phyloP scores from a whole-genome alignment of 2,888 invertebrate species.

The Cheilosia impressa region DNA sequence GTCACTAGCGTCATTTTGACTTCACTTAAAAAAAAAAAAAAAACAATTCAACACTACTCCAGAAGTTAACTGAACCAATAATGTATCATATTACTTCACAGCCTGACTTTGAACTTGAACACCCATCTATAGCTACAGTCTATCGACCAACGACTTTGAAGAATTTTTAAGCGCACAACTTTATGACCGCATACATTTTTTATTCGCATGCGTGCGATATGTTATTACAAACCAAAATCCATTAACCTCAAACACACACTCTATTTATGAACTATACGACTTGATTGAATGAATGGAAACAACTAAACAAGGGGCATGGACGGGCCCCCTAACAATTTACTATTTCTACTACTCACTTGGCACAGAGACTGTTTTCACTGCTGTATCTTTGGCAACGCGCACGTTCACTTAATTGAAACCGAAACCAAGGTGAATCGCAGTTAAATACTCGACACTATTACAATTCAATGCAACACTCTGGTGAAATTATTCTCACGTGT shows the following conservation, averaged over 20 bases:
- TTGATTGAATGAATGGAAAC: constrained; percentile 14
- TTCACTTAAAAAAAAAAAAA: constrained; percentile 2
- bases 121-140: neutral
- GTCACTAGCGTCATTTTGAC: neutral
- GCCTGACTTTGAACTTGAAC: constrained; percentile 42
- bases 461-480: neutral
- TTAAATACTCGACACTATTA: constrained; percentile 1
- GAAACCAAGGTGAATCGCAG: neutral
- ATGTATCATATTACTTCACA: constrained; percentile 8
- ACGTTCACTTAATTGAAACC: constrained; percentile 12
- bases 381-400: neutral
- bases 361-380: too few relatives aligned
- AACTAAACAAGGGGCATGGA: constrained; percentile 10
- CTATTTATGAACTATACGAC: neutral
- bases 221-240: constrained; percentile 12
- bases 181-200: constrained; percentile 13
- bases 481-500: constrained; percentile 6
- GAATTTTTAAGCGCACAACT: neutral
- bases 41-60: neutral
- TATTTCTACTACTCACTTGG: constrained; percentile 19
- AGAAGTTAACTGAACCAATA: neutral
- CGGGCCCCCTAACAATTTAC: constrained; percentile 20
- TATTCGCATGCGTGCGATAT: constrained; percentile 14
- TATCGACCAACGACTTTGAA: neutral
- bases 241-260: constrained; percentile 12